Evolutionary conservation across 2,113 vertebrate genomes (phyloP).

Genomic region (Boleophthalmus pectinirostris): DNA sequence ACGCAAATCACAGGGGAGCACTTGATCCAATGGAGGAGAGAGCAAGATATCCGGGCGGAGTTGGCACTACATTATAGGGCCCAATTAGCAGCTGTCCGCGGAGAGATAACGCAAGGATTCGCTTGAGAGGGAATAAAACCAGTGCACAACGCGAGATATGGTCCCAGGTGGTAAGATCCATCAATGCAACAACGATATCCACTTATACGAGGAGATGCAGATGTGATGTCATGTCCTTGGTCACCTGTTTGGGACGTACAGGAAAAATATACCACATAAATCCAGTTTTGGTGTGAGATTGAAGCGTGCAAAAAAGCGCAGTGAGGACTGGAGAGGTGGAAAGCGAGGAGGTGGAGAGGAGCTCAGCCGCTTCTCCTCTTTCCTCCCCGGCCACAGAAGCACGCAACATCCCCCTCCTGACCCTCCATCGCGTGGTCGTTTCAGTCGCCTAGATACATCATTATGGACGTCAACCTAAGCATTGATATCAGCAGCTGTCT

Average conservation of each 20-base stretch:
- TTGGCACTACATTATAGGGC: constrained; percentile 63
- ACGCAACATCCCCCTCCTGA: constrained; percentile 16
- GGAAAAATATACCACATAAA: constrained; percentile 1
- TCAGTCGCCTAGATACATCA: not conserved
- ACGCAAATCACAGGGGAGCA: constrained; percentile 53
- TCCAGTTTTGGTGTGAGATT: not conserved
- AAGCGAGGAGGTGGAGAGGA: constrained; percentile 14
- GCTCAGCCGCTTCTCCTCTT: constrained; percentile 41
- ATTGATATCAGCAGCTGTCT: constrained; percentile 57
- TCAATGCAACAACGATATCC: constrained; percentile 25
- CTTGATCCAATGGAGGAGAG: constrained; percentile 27
- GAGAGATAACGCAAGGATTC: constrained; percentile 30
- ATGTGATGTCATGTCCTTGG: constrained; percentile 22
- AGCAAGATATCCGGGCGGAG: constrained; percentile 57
- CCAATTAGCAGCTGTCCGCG: constrained; percentile 58
- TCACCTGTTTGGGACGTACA: constrained; percentile 56
- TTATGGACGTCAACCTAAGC: constrained; percentile 11
- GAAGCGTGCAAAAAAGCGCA: not conserved
- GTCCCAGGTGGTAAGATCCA: constrained; percentile 43
- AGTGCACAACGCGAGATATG: constrained; percentile 33
- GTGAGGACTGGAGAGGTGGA: constrained; percentile 48
- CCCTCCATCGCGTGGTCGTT: constrained; percentile 11
- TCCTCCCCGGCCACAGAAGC: constrained; percentile 16
- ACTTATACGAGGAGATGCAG: not conserved
- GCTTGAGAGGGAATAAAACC: constrained; percentile 26